A percentile compares a stretch with the other conserved stretches of the same genome.
phyloP scores from a whole-genome alignment of 35 echinoderm and acorn worm species.

The Holothuria glaberrima region DNA sequence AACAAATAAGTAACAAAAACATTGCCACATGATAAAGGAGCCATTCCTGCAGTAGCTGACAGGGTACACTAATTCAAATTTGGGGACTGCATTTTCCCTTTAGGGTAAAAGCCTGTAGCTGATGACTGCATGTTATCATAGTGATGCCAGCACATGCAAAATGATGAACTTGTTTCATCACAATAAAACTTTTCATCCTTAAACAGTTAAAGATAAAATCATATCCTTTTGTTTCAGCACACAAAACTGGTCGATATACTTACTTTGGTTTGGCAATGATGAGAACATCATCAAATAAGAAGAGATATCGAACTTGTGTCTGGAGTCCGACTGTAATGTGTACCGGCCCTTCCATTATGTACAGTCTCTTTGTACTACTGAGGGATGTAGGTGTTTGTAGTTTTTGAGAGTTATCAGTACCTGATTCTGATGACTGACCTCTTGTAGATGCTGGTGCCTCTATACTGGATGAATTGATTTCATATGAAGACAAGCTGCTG shows the following conservation, averaged over 20 bases:
- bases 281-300: constrained; percentile 90
- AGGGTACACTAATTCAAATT: too few relatives aligned
- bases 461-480: neutral
- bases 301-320: constrained; percentile 86
- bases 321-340: constrained; percentile 81
- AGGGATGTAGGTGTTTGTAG: constrained; percentile 25
- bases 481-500: neutral
- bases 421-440: neutral
- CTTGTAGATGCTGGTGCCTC: neutral
- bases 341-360: constrained; percentile 88
- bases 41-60: too few relatives aligned
- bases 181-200: too few relatives aligned
- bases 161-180: too few relatives aligned
- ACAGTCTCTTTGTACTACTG: constrained; percentile 68
- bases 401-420: neutral
- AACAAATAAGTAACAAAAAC: too few relatives aligned
- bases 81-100: too few relatives aligned
- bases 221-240: too few relatives aligned
- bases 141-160: too few relatives aligned
- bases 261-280: constrained; percentile 99
- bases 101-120: too few relatives aligned
- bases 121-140: too few relatives aligned
- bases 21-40: too few relatives aligned
- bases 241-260: neutral
- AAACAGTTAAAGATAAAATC: too few relatives aligned